Evolutionary conservation across 2,888 invertebrate genomes (phyloP).

Genomic region (Lamproptera curius): DNA sequence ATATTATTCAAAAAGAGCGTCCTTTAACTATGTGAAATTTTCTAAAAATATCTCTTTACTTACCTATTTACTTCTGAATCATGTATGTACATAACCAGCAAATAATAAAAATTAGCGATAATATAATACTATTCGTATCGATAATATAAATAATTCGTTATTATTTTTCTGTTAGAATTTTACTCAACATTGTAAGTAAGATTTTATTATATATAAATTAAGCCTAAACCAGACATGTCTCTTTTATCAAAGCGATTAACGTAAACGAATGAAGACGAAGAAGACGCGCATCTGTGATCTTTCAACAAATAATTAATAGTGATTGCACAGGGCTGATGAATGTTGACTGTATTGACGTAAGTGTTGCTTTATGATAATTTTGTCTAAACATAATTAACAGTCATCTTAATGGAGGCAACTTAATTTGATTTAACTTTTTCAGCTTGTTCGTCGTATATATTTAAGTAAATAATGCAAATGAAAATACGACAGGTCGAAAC

Average conservation of each 20-base stretch:
- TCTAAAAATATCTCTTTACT: neutral
- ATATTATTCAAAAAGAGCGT: too few species aligned
- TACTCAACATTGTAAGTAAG: neutral
- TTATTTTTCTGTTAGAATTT: neutral
- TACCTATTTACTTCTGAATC: neutral
- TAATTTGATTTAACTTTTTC: too few species aligned
- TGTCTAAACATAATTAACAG: too few species aligned
- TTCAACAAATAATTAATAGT: conserved; percentile 12
- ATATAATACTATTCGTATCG: neutral
- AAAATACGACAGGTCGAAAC: too few species aligned
- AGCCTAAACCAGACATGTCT: neutral
- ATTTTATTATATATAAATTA: neutral
- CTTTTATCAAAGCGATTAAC: neutral
- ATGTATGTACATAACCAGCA: neutral
- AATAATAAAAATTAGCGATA: neutral
- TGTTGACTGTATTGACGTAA: too few species aligned
- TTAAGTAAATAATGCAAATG: too few species aligned
- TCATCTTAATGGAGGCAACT: too few species aligned
- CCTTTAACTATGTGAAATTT: too few species aligned
- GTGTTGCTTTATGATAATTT: too few species aligned
- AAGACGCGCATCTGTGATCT: neutral
- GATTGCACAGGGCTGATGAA: too few species aligned
- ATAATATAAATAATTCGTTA: neutral
- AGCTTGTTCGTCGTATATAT: too few species aligned
- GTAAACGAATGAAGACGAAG: neutral